Evolutionary conservation across 2,797 vertebrate genomes (phyloP), one percentile per base, ranked within the genome.

Genomic region (Chrosomus eos): DNA sequence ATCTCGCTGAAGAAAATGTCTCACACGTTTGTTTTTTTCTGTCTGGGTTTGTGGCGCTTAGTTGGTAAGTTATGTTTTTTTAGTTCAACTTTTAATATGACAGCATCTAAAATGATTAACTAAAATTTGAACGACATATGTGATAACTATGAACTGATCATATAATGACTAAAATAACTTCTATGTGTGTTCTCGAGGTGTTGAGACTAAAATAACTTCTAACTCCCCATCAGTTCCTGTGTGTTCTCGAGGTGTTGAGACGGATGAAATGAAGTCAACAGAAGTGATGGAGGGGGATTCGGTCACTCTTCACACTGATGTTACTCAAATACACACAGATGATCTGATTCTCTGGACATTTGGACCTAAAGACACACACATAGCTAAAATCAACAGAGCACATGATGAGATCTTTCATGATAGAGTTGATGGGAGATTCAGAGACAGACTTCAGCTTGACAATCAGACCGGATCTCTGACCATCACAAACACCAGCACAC

Each of bases 281-380:
- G 68, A 71, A 71, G 68, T 43, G 36, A 70, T 43, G 33, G 66
- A 68, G 66, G 66, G 33, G 18, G 62, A 66, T 66, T 66, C 62
- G 11, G 6, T 66, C 28, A 66, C 62, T 13, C 4, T 60, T 5
- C 58, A 19, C 28, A 38, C 33, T 11, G 3, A 11, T 38, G 8
- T 68, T 10, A 13, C 36, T n/a, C 21, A 70, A 70, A 70, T 70
- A 40, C 36, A 7, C 10, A 21, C 21, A 0, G 23, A n/a, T 14
- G 67, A 23, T 70, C 36, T 70, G 67, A 43, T 70, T 1, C 67
- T 70, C 21, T 43, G 67, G 67, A 70, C 21, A 1, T 70, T 43
- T 70, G 67, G 67, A 43, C 21, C 67, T n/a, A 16, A 43, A 43
- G 23, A 16, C 21, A 70, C 67, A 0, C 38, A 70, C 38, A 43